Conservation (phyloP, 2,113 vertebrate genomes). For the Corydoras maculifer region DNA sequence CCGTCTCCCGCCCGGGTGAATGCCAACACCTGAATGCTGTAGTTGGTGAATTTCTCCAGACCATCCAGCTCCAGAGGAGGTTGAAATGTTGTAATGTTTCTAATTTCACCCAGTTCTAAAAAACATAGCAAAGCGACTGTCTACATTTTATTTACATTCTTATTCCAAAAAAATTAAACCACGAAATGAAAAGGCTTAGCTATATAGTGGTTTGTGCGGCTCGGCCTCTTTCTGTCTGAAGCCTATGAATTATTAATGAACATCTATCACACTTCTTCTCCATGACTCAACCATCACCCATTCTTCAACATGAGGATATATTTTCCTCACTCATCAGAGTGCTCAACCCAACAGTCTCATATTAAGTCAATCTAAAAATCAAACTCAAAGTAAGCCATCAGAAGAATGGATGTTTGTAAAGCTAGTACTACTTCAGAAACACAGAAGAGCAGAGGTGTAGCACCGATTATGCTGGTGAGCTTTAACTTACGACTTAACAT, state of each 20-base stretch:
- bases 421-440: not conserved
- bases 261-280: no score
- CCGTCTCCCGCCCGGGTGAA: slow-evolving; percentile 93
- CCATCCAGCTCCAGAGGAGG: slow-evolving; percentile 88
- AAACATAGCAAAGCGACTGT: not conserved
- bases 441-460: no score
- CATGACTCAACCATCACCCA: no score
- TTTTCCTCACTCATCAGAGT: not conserved
- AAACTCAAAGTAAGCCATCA: slow-evolving; percentile 1
- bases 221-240: no score
- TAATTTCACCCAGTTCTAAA: slow-evolving; percentile 93
- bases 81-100: slow-evolving; percentile 88
- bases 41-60: slow-evolving; percentile 97
- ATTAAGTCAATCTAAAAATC: slow-evolving; percentile 35
- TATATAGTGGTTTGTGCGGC: no score
- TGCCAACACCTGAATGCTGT: slow-evolving; percentile 94
- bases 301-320: no score
- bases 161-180: no score
- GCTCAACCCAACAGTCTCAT: slow-evolving; percentile 4
- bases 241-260: no score
- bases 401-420: slow-evolving; percentile 12
- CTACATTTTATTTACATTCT: not conserved
- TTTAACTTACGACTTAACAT: no score
- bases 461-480: no score
- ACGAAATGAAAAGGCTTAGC: no score